Conservation (phyloP, 2,113 vertebrate genomes). For the Barbus barbus region DNA sequence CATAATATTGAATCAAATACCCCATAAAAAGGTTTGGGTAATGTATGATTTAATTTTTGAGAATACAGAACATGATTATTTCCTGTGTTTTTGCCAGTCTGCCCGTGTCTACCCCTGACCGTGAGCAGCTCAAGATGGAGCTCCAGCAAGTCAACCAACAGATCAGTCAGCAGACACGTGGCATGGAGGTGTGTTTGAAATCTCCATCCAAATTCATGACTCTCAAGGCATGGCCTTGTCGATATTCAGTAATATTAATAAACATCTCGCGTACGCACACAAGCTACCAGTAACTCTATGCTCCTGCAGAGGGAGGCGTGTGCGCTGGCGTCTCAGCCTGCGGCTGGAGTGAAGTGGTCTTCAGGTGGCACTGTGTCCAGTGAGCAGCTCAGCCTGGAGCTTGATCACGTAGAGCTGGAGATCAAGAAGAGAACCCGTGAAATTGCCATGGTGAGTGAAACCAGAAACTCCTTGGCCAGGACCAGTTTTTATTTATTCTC, state of each 20-base stretch:
- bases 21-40: neutral
- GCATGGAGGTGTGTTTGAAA: conserved; percentile 81
- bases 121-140: conserved; percentile 94
- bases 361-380: conserved; percentile 85
- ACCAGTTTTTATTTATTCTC: neutral
- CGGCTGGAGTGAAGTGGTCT: conserved; percentile 83
- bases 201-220: neutral
- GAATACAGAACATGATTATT: neutral
- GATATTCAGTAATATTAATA: neutral
- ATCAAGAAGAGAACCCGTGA: conserved; percentile 95
- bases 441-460: conserved; percentile 85
- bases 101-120: conserved; percentile 80
- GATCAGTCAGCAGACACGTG: conserved; percentile 93
- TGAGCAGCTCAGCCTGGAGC: conserved; percentile 94
- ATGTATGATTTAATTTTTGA: neutral
- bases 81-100: conserved; percentile 66
- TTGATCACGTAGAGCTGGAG: conserved; percentile 96
- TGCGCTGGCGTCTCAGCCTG: conserved; percentile 79
- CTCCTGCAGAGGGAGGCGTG: too few relatives aligned
- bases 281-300: too few relatives aligned
- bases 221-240: neutral
- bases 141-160: conserved; percentile 97
- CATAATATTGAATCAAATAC: neutral
- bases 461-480: too few relatives aligned
- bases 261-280: conserved; percentile 47